phyloP scores from a whole-genome alignment of 2,113 vertebrate species.

The Chaenogobius annularis region DNA sequence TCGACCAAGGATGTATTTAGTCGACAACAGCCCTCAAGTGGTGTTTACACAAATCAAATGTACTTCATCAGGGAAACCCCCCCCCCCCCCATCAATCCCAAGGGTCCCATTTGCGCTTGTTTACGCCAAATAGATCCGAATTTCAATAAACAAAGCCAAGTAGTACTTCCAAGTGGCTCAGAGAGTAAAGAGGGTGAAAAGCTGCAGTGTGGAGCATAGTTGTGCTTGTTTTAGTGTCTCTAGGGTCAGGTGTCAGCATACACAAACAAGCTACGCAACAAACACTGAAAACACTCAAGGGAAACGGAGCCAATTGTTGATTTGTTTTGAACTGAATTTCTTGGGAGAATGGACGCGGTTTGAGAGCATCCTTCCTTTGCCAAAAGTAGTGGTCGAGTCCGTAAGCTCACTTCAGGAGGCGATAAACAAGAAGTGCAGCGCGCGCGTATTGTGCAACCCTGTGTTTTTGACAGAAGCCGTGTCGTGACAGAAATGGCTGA shows the following conservation, averaged over 20 bases:
- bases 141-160: too few species aligned
- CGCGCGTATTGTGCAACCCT: not conserved
- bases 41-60: not conserved
- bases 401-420: constrained; percentile 15
- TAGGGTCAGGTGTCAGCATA: not conserved
- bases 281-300: not conserved
- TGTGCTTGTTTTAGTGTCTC: not conserved
- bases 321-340: not conserved
- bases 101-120: not conserved
- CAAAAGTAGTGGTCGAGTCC: constrained; percentile 20
- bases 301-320: too few species aligned
- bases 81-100: not conserved
- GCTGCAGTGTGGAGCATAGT: not conserved
- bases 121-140: too few species aligned
- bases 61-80: not conserved
- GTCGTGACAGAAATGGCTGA: not conserved
- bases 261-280: not conserved
- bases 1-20: too few species aligned
- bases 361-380: constrained; percentile 25
- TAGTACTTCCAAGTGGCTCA: too few species aligned
- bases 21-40: not conserved
- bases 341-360: not conserved
- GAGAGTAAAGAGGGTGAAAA: not conserved
- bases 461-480: not conserved
- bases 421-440: constrained; percentile 13